phyloP scores from a whole-genome alignment of 2,113 vertebrate genomes.

The Carettochelys insculpta region DNA sequence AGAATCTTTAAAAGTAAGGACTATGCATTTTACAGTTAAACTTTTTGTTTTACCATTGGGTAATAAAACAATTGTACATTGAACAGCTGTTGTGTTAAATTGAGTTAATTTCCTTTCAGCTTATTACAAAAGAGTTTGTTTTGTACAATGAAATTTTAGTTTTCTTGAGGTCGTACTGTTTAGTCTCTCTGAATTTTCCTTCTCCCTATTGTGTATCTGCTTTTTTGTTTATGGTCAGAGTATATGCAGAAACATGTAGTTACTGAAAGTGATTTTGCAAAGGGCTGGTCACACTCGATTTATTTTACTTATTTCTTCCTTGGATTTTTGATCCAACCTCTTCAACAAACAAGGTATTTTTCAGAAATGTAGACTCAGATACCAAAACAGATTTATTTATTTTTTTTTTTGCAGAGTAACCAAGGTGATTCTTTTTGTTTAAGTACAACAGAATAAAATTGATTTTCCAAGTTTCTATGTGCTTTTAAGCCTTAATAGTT shows the following conservation, averaged over 20 bases:
- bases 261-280: conserved; percentile 34
- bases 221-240: conserved; percentile 44
- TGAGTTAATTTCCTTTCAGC: conserved; percentile 52
- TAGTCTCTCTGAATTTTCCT: conserved; percentile 17
- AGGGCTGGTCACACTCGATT: conserved; percentile 60
- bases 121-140: conserved; percentile 40
- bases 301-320: conserved; percentile 23
- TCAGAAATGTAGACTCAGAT: conserved; percentile 53
- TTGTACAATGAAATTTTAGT: not conserved
- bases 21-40: conserved; percentile 64
- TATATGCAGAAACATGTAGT: conserved; percentile 34
- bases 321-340: not conserved
- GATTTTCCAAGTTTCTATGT: conserved; percentile 40
- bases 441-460: conserved; percentile 66
- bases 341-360: conserved; percentile 55
- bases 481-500: conserved; percentile 52
- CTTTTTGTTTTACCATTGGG: conserved; percentile 39
- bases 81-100: conserved; percentile 51
- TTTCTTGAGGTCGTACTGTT: conserved; percentile 37
- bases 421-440: conserved; percentile 55
- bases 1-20: conserved; percentile 16
- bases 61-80: conserved; percentile 49
- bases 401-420: conserved; percentile 64
- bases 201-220: conserved; percentile 21
- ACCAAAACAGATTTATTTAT: conserved; percentile 62